These are phyloP conservation scores for Leptocoma aspasia DNA, from an alignment of 2,113 vertebrate genomes.

Conservation along the genomic window DNA sequence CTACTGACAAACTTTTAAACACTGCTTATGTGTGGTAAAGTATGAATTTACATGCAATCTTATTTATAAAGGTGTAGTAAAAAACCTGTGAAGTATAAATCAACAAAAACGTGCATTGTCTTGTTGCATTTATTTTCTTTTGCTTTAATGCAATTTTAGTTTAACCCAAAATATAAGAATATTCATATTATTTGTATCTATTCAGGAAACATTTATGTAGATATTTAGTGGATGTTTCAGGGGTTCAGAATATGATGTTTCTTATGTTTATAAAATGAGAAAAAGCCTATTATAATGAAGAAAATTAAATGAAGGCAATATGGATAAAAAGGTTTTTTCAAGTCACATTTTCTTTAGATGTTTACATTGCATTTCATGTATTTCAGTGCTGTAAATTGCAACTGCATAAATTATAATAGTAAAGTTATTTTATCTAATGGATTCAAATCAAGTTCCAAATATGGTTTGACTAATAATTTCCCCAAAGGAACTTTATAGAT, in stretches of 20 bases:
- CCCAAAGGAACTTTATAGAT: neutral
- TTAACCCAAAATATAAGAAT: neutral
- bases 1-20: neutral
- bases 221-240: neutral
- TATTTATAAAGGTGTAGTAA: neutral
- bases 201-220: neutral
- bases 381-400: neutral
- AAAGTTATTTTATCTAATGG: neutral
- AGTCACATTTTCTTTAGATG: neutral
- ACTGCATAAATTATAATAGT: neutral
- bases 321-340: neutral
- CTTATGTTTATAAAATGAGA: neutral
- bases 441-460: conserved; percentile 2
- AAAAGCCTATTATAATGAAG: neutral
- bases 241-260: neutral
- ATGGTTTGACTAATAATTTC: neutral
- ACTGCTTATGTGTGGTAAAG: neutral
- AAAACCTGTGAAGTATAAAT: neutral
- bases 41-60: neutral
- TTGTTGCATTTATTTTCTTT: neutral
- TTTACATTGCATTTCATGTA: neutral
- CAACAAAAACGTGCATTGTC: neutral
- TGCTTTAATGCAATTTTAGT: neutral
- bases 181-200: neutral
- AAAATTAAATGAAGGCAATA: neutral